Percentiles rank a stretch among this genome's conserved stretches.
phyloP scores from a whole-genome alignment of 2,888 invertebrate genomes.

The Melanostoma mellinum region DNA sequence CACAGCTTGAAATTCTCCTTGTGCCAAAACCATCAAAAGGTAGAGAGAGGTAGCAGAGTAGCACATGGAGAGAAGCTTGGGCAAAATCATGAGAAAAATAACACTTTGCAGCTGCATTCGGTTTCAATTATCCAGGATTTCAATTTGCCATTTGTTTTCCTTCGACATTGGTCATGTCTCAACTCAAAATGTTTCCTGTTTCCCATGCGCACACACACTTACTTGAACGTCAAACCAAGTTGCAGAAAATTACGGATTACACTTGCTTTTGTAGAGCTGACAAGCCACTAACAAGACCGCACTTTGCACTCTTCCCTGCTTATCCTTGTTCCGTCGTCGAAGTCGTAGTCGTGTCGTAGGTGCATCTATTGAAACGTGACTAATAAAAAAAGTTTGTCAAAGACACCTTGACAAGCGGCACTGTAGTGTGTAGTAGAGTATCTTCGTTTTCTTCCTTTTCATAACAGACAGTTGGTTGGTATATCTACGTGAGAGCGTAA shows the following conservation, averaged over 20 bases:
- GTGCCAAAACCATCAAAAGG: too few relatives aligned
- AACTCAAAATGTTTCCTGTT: not conserved
- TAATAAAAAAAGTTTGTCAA: slow-evolving; percentile 66
- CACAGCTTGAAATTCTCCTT: slow-evolving; percentile 10
- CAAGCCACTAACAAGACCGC: slow-evolving; percentile 42
- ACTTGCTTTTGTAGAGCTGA: slow-evolving; percentile 23
- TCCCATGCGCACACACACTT: not conserved
- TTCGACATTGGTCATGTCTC: slow-evolving; percentile 27
- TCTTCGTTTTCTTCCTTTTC: slow-evolving; percentile 45
- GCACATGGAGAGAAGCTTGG: too few relatives aligned
- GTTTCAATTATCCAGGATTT: slow-evolving; percentile 48
- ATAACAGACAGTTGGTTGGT: slow-evolving; percentile 34
- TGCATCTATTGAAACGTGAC: slow-evolving; percentile 40
- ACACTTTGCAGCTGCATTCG: slow-evolving; percentile 41
- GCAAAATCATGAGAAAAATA: slow-evolving; percentile 3
- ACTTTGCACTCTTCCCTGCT: not conserved
- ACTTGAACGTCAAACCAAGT: slow-evolving; percentile 19
- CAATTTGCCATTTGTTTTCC: slow-evolving; percentile 54
- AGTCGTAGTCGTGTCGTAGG: not conserved
- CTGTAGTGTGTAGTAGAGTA: slow-evolving; percentile 4
- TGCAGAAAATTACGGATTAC: slow-evolving; percentile 47
- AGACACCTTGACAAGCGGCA: slow-evolving; percentile 41
- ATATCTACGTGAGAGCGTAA: not conserved
- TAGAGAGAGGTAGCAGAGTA: too few relatives aligned
- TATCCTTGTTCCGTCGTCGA: slow-evolving; percentile 4